Percentiles rank a stretch among this genome's conserved stretches.
Evolutionary conservation across 2,888 invertebrate genomes (phyloP).

Genomic region (Xylocampa areola): DNA sequence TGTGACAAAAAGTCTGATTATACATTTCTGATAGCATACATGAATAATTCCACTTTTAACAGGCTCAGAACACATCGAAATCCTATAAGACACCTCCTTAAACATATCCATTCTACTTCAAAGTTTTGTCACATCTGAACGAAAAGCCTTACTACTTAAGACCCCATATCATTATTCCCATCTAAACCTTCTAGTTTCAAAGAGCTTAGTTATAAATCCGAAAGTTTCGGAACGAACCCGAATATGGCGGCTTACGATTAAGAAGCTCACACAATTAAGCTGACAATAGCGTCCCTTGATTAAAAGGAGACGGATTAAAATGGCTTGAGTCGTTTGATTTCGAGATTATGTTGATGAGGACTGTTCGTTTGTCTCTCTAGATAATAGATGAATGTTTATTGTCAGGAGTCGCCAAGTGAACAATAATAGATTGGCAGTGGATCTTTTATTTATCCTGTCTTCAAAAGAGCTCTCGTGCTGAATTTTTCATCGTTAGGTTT

Average conservation of each 20-base stretch:
- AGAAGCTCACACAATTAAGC: conserved; percentile 64
- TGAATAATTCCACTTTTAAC: not conserved
- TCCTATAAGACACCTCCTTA: conserved; percentile 4
- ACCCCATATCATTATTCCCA: conserved; percentile 47
- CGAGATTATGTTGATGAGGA: conserved; percentile 60
- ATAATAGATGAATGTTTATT: conserved; percentile 47
- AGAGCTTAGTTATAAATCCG: conserved; percentile 53
- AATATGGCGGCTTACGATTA: conserved; percentile 50
- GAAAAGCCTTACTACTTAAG: conserved; percentile 49
- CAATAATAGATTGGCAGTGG: conserved; percentile 56
- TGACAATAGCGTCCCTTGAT: conserved; percentile 67
- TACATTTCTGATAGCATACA: no score
- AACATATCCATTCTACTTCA: conserved; percentile 21
- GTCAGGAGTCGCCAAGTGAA: conserved; percentile 47
- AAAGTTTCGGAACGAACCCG: conserved; percentile 53
- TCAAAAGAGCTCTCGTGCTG: conserved; percentile 21
- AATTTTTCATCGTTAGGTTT: conserved; percentile 40
- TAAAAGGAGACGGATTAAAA: conserved; percentile 65
- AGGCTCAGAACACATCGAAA: not conserved
- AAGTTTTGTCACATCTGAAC: conserved; percentile 45
- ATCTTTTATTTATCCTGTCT: conserved; percentile 51
- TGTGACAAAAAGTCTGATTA: no score
- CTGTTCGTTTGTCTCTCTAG: conserved; percentile 47
- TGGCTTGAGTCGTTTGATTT: conserved; percentile 63
- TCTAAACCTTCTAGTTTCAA: conserved; percentile 51